Percentiles rank a stretch among this genome's conserved stretches.
phyloP scores from a whole-genome alignment of 1,140 invertebrate species.

The Pissodes strobi region DNA sequence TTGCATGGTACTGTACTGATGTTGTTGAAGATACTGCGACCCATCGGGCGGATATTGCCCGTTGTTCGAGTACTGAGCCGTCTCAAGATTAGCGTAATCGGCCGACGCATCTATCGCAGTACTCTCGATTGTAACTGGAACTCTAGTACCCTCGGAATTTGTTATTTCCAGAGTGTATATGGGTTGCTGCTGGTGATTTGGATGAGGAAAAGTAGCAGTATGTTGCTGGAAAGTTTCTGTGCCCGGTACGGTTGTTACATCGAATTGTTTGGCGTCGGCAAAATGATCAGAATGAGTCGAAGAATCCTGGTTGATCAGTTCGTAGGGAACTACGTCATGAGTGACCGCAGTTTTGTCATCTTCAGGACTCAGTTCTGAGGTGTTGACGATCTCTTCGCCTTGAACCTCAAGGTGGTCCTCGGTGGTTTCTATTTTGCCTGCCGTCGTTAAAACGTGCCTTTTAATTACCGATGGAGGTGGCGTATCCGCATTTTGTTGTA shows the following conservation, averaged over 20 bases:
- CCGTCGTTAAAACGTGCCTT: constrained; percentile 40
- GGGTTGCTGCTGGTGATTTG: constrained; percentile 2
- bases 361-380: constrained; percentile 31
- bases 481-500: background rate
- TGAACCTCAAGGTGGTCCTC: constrained; percentile 40
- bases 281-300: constrained; percentile 1
- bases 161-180: constrained; percentile 19
- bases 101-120: constrained; percentile 29
- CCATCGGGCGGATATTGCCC: constrained; percentile 38
- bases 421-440: constrained; percentile 39
- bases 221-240: background rate
- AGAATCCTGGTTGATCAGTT: constrained; percentile 9
- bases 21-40: constrained; percentile 41
- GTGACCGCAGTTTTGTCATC: constrained; percentile 17
- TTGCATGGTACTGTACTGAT: constrained; percentile 39
- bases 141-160: constrained; percentile 1
- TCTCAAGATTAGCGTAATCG: constrained; percentile 46
- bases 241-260: constrained; percentile 8
- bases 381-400: constrained; percentile 42
- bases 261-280: constrained; percentile 6
- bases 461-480: constrained; percentile 34
- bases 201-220: background rate
- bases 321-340: constrained; percentile 12
- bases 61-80: constrained; percentile 38
- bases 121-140: constrained; percentile 22